Conservation (phyloP, 2,797 vertebrate species). For the Anisognathus igniventris region DNA sequence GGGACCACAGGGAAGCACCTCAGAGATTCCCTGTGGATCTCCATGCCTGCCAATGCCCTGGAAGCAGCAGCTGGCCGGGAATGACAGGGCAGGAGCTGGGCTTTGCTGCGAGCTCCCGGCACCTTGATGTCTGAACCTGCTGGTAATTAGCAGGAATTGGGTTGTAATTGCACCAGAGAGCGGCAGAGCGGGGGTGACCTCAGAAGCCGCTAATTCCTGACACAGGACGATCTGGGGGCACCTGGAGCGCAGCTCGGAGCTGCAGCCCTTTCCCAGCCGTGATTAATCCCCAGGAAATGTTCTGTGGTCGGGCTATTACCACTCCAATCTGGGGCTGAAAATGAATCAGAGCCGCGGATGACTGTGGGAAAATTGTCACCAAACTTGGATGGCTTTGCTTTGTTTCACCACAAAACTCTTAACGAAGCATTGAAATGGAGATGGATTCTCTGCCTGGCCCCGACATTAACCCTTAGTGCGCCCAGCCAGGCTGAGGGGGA, state of each 20-base stretch:
- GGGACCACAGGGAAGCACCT: neutral
- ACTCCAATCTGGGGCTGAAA: slow-evolving; percentile 4
- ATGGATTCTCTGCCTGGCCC: neutral
- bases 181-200: neutral
- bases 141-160: neutral
- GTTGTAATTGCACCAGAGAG: neutral
- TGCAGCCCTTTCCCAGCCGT: neutral
- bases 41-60: neutral
- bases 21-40: neutral
- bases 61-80: neutral
- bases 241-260: neutral
- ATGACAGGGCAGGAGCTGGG: neutral
- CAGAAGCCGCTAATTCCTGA: neutral
- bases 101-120: neutral
- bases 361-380: slow-evolving; percentile 64
- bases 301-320: slow-evolving; percentile 54
- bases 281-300: slow-evolving; percentile 64
- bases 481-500: neutral
- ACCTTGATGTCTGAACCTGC: neutral
- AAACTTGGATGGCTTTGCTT: slow-evolving; percentile 49
- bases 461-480: neutral
- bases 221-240: slow-evolving; percentile 13
- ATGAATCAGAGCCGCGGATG: slow-evolving; percentile 31
- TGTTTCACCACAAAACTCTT: slow-evolving; percentile 45
- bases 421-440: slow-evolving; percentile 24